A percentile compares a stretch with the other conserved stretches of the same genome.
These are phyloP conservation scores for Chloroclysta siterata DNA, from an alignment of 2,888 invertebrate genomes.

Conservation along the genomic window DNA sequence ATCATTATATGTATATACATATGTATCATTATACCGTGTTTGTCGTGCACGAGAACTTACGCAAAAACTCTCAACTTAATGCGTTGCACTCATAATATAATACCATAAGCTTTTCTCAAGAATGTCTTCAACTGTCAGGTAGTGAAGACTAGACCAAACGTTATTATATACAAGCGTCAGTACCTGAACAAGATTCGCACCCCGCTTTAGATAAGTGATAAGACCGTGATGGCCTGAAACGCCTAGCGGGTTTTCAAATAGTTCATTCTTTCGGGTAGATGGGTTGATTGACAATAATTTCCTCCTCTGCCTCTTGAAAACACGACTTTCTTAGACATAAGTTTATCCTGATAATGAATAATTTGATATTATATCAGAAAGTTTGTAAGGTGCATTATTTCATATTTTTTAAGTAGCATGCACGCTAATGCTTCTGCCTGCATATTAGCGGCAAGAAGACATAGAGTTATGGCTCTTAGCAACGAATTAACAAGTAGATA, in stretches of 20 bases:
- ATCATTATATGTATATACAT: too few species aligned
- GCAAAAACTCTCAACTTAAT: background rate
- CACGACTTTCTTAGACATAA: slow-evolving; percentile 7
- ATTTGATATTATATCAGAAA: background rate
- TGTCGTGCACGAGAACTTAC: too few species aligned
- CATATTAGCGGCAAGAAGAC: background rate
- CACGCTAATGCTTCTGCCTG: background rate
- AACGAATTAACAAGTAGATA: slow-evolving; percentile 7
- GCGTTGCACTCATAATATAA: background rate
- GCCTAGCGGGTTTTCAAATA: background rate
- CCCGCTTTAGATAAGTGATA: background rate
- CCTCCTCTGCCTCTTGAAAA: background rate
- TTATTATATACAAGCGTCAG: background rate
- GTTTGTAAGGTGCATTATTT: slow-evolving; percentile 1
- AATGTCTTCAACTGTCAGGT: background rate
- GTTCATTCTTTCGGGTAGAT: background rate
- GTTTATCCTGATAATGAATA: background rate
- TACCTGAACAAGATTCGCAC: background rate
- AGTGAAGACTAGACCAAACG: too few species aligned
- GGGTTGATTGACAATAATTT: slow-evolving; percentile 7
- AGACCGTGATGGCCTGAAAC: background rate
- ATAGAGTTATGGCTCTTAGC: slow-evolving; percentile 12
- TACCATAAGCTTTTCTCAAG: background rate
- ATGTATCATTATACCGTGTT: background rate
- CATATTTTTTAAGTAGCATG: background rate